Evolutionary conservation across 2,113 vertebrate genomes (phyloP), one percentile per base, ranked within the genome.

Genomic region (Petrocephalus microphthalmus): DNA sequence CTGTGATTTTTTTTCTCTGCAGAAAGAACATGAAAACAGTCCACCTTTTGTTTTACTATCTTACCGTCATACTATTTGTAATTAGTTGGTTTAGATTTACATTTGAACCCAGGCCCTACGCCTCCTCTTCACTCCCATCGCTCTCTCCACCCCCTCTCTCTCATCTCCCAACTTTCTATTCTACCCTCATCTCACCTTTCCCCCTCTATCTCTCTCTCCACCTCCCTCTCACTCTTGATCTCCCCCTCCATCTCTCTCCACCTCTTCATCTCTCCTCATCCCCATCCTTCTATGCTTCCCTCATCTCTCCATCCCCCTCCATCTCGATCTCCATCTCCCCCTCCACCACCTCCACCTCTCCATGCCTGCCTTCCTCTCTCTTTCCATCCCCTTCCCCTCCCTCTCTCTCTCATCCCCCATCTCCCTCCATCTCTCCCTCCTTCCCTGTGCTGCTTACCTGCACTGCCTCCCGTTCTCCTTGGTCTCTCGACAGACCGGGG

Each of bases 381-480:
- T 56, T 1, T 74, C 67, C 67, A 74, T 71, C 64, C n/a, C 64
- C 11, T 29, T 33, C 64, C 25, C 13, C 3, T 33, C 67, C 64
- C n/a, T 67, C 25, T 11, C n/a, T 57, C 20, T 57, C 56, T 57
- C 56, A n/a, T 57, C 20, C 25, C n/a, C n/a, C n/a, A n/a, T n/a
- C n/a, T 67, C 64, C 64, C 11, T 67, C 64, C 10, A 71, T 17
- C 29, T 33, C 67, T 71, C 13, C 42, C 33, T 82, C 78, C 19
- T 42, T 47, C 78, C 42, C 20, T 19, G 78, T 22, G 71, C 71
- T 19, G 25, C 92, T 90, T 93, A 95, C 95, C 94, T 93, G 92
- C 88, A 94, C 93, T 90, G 92, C 89, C 0, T 17, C 29, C 71
- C 20, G 33, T 17, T 78, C 15, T 17, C 71, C 33, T 81, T 45